Evolutionary conservation across 2,797 vertebrate genomes (phyloP).

Genomic region (Lindbergichthys nudifrons): DNA sequence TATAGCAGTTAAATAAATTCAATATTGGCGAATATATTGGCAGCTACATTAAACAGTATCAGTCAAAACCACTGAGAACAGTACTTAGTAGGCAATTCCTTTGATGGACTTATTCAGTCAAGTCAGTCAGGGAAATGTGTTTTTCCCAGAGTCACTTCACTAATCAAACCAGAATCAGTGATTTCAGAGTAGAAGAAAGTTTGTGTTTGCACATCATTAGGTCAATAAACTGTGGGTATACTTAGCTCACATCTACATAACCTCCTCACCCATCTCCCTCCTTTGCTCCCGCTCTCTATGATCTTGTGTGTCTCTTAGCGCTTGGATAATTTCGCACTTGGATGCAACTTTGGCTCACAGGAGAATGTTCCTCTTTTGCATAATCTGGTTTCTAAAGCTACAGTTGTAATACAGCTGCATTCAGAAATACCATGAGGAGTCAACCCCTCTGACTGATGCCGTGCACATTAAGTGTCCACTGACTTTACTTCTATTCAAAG

Average conservation of each 20-base stretch:
- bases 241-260: conserved; percentile 54
- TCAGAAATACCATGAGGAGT: conserved; percentile 37
- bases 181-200: conserved; percentile 46
- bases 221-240: conserved; percentile 64
- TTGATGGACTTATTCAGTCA: conserved; percentile 42
- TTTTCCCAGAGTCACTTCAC: conserved; percentile 57
- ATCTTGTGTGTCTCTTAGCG: conserved; percentile 63
- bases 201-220: conserved; percentile 62
- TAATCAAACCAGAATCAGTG: conserved; percentile 72
- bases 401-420: conserved; percentile 61
- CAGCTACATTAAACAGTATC: conserved; percentile 18
- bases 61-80: conserved; percentile 38
- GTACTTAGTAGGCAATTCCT: conserved; percentile 36
- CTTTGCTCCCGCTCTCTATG: conserved; percentile 36
- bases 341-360: conserved; percentile 67
- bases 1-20: conserved; percentile 8
- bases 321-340: conserved; percentile 69
- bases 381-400: conserved; percentile 71
- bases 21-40: conserved; percentile 15
- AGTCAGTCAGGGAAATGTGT: conserved; percentile 46
- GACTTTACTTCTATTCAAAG: conserved; percentile 39
- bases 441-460: conserved; percentile 43
- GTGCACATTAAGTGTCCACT: conserved; percentile 58
- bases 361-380: conserved; percentile 66
- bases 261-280: background rate